Percentiles rank a stretch among this genome's conserved stretches.
Conservation (phyloP, 92 coral and sea anemone genomes). For the Metridium senile region DNA sequence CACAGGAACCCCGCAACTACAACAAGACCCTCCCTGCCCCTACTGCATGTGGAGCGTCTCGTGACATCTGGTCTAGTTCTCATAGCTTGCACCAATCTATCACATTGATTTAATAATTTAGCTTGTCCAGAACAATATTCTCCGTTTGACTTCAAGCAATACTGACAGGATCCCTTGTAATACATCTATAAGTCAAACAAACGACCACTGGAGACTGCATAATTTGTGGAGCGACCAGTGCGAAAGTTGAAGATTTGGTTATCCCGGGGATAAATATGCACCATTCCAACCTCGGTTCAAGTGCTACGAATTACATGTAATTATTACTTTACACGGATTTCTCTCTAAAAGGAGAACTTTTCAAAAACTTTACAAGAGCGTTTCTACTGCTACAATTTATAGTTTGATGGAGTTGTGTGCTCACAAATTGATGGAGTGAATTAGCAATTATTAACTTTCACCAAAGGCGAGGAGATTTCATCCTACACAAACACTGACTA, state of each 20-base stretch:
- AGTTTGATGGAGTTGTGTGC: neutral
- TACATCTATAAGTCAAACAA: neutral
- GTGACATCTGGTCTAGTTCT: neutral
- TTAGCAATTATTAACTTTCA: neutral
- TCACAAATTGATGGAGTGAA: neutral
- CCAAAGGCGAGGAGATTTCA: neutral
- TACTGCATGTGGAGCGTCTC: neutral
- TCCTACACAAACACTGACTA: neutral
- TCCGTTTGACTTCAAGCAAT: slow-evolving; percentile 2
- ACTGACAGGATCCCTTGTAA: neutral
- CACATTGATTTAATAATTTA: neutral
- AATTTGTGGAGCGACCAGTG: neutral
- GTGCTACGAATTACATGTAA: too few relatives aligned
- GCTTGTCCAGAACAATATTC: neutral
- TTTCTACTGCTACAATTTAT: too few relatives aligned
- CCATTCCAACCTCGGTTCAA: too few relatives aligned
- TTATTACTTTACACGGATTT: too few relatives aligned
- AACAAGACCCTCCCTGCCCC: neutral
- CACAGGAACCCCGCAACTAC: neutral
- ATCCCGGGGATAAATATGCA: too few relatives aligned
- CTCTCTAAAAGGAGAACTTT: too few relatives aligned
- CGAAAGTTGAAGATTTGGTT: too few relatives aligned
- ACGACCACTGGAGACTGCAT: neutral
- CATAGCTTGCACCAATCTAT: neutral
- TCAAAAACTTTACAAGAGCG: too few relatives aligned